Base-by-base conservation (phyloP, 2,797 vertebrate species). In the Geotrypetes seraphini region DNA sequence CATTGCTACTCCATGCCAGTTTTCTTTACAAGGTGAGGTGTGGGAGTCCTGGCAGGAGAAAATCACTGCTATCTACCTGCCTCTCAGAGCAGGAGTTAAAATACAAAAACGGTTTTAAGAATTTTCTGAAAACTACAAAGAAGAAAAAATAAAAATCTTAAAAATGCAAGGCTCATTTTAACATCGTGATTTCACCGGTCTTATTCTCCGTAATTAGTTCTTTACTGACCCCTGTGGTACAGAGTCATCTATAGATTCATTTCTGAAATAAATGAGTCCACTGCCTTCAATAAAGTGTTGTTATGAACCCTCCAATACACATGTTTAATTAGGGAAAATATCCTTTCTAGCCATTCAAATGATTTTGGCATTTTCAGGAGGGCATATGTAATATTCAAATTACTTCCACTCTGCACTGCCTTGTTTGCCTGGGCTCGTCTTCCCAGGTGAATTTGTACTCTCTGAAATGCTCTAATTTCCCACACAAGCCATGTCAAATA, bases 331-430 rank as follows among this genome's bases (percentile, higher is more conserved):
- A 57, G 50, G 64, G 65, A 67, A 67, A 69, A 67, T 59, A 73
- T 89, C 79, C 90, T 89, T 89, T 89, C 81, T 80, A 86, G 81
- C 86, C 88, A 92, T 89, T 89, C 84, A 81, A 89, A 87, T 86
- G 84, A 91, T 91, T 93, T 88, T 88, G 90, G 90, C 90, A 90
- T 88, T 87, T 91, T 89, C 83, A 43, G 59, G 67, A 73, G 79
- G 79, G 77, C 60, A 74, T 86, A 88, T 95, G 75, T 84, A 92
- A 94, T 90, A 95, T 93, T 96, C 85, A 96, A 86, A 81, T 79
- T 57, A 75, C 81, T 86, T 79, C 77, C 76, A 62, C 83, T 75
- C 68, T 73, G 76, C 70, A 53, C 69, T 66, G 74, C 77, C 78
- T 60, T 71, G 65, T 50, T 62, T 77, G 60, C 63, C 75, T 73